Evolutionary conservation across 2,113 vertebrate species (phyloP).

Genomic region (Sorex fumeus): DNA sequence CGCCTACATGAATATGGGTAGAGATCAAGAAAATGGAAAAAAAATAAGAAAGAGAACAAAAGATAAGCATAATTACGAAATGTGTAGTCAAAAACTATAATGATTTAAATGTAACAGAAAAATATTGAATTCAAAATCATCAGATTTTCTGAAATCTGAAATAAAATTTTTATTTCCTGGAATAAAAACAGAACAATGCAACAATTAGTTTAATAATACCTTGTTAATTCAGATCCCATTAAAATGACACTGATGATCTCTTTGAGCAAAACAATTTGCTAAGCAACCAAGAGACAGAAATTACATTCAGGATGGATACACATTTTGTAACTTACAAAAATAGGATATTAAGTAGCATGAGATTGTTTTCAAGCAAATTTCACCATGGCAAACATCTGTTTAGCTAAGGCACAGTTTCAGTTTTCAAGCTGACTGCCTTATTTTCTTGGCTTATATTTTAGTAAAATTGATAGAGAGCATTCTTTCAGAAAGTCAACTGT

Average conservation of each 20-base stretch:
- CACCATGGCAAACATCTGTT: background rate
- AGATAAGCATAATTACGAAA: background rate
- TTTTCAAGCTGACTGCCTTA: background rate
- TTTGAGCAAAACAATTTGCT: slow-evolving; percentile 20
- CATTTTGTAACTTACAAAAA: background rate
- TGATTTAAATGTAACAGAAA: background rate
- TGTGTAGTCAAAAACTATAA: background rate
- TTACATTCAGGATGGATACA: background rate
- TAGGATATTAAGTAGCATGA: background rate
- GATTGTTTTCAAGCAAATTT: background rate
- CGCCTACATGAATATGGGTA: slow-evolving; percentile 88
- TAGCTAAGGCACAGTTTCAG: background rate
- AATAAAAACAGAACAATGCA: background rate
- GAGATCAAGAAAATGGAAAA: background rate
- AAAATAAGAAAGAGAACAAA: background rate
- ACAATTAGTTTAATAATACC: background rate
- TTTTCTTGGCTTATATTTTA: background rate
- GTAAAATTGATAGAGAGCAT: background rate
- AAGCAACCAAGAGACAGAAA: background rate
- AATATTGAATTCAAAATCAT: background rate
- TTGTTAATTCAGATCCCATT: background rate
- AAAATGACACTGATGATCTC: background rate
- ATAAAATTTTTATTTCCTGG: slow-evolving; percentile 1
- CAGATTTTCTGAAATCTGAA: background rate
- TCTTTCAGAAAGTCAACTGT: background rate